phyloP scores from a whole-genome alignment of 2,888 invertebrate genomes.

The Lomographa bimaculata region DNA sequence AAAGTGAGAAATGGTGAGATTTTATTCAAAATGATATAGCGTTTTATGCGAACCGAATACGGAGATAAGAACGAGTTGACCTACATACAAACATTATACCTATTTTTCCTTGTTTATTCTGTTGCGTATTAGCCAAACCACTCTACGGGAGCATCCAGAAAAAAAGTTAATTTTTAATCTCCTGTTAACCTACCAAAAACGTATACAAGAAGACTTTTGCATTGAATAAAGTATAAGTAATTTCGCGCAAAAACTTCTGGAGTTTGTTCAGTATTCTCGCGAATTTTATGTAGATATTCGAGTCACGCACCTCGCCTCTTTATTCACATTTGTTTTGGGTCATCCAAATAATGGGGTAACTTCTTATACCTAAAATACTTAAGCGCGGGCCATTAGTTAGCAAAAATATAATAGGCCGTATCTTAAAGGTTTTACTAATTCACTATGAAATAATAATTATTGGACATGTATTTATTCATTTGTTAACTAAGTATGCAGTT shows the following conservation, averaged over 20 bases:
- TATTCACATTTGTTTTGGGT: constrained; percentile 69
- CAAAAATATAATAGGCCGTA: no score
- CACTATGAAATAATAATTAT: no score
- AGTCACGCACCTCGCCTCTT: constrained; percentile 67
- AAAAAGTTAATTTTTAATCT: constrained; percentile 17
- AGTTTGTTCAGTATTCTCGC: constrained; percentile 44
- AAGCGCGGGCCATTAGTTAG: constrained; percentile 32
- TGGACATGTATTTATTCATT: no score
- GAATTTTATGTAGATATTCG: constrained; percentile 58
- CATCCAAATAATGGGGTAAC: constrained; percentile 66
- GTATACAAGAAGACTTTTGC: constrained; percentile 26
- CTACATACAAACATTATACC: constrained; percentile 1
- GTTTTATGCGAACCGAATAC: neutral
- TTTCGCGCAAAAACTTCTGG: constrained; percentile 56
- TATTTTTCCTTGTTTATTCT: neutral
- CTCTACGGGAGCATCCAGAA: neutral
- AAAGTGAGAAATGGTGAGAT: no score
- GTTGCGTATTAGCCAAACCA: neutral
- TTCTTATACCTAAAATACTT: constrained; percentile 51
- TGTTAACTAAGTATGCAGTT: no score
- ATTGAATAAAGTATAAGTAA: constrained; percentile 63
- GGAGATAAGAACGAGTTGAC: neutral
- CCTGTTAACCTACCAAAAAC: constrained; percentile 8
- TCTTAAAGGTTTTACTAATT: constrained; percentile 8
- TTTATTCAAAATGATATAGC: no score